phyloP scores from a whole-genome alignment of 2,113 vertebrate genomes.

The Chloropsis cyanopogon region DNA sequence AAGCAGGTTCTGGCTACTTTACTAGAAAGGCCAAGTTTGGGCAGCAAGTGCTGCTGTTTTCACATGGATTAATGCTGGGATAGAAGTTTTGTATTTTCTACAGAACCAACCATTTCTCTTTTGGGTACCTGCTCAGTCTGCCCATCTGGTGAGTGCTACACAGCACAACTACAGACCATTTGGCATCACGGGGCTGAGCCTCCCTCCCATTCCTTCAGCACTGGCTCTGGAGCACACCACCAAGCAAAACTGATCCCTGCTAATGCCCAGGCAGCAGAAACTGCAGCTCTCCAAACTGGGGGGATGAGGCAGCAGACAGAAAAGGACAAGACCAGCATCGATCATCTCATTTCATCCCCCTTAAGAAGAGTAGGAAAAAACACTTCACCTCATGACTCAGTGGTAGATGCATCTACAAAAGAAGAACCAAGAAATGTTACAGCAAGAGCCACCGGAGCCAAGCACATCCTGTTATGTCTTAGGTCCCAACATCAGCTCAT shows the following conservation, averaged over 20 bases:
- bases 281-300: not conserved
- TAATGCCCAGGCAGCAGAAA: not conserved
- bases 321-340: not conserved
- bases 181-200: fast-evolving
- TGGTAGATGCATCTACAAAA: not conserved
- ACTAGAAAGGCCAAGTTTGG: not conserved
- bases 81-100: not conserved
- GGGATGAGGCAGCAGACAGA: not conserved
- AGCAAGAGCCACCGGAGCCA: not conserved
- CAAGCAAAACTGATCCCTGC: not conserved
- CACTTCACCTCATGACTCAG: not conserved
- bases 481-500: not conserved
- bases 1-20: not conserved
- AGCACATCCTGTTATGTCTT: not conserved
- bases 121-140: not conserved
- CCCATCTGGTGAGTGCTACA: fast-evolving
- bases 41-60: not conserved
- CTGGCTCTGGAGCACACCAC: not conserved
- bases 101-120: not conserved
- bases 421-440: not conserved
- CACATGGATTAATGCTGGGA: not conserved
- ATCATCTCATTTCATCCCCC: not conserved
- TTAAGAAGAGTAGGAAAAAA: not conserved
- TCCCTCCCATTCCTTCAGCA: not conserved
- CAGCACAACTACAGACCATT: not conserved